phyloP scores from a whole-genome alignment of 2,888 invertebrate species.

The Sarcophaga subvicina region DNA sequence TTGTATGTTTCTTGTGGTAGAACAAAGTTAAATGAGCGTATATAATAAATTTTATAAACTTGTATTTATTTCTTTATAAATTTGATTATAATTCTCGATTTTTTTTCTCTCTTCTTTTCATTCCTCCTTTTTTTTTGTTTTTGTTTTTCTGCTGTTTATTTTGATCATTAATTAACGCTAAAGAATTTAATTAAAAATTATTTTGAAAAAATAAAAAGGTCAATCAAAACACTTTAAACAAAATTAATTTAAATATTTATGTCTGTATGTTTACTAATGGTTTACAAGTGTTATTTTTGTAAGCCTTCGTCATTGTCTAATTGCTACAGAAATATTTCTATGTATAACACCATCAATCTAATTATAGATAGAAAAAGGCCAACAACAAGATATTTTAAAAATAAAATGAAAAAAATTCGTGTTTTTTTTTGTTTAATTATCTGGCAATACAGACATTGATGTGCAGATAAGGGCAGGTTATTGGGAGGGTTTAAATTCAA shows the following conservation, averaged over 20 bases:
- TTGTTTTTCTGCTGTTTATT: neutral
- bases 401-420: neutral
- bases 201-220: neutral
- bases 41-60: conserved; percentile 44
- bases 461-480: neutral
- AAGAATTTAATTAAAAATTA: conserved; percentile 1
- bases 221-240: neutral
- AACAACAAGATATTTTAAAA: neutral
- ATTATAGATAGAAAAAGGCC: conserved; percentile 4
- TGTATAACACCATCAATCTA: conserved; percentile 25
- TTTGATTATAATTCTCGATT: neutral
- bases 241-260: neutral
- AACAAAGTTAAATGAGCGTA: conserved; percentile 43
- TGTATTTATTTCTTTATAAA: conserved; percentile 10
- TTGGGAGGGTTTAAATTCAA: too few species aligned
- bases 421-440: neutral
- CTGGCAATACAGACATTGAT: neutral
- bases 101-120: neutral
- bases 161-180: conserved; percentile 25
- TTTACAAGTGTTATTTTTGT: neutral
- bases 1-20: neutral
- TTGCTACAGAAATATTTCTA: conserved; percentile 2
- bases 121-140: neutral
- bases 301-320: neutral
- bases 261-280: neutral